Evolutionary conservation across 2,113 vertebrate species (phyloP).

Genomic region (Hypanus sabinus): DNA sequence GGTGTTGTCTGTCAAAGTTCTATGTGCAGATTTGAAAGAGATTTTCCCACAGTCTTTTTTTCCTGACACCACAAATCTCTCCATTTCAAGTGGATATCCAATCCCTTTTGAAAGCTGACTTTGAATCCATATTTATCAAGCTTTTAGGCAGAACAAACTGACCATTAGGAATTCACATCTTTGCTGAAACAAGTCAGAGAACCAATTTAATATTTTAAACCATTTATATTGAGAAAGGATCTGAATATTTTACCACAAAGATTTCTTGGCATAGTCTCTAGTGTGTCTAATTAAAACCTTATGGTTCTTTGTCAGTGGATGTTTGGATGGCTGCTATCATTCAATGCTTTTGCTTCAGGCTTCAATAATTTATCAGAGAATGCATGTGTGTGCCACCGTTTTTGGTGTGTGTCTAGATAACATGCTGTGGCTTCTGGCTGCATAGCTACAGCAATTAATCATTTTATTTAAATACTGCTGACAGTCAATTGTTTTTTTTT

Average conservation of each 20-base stretch:
- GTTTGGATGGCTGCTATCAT: neutral
- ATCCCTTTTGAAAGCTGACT: no score
- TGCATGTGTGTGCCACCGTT: conserved; percentile 11
- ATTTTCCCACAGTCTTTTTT: neutral
- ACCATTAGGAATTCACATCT: neutral
- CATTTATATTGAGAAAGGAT: neutral
- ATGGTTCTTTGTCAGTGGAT: conserved; percentile 20
- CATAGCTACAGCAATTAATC: conserved; percentile 28
- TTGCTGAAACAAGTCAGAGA: neutral
- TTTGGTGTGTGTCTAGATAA: conserved; percentile 24
- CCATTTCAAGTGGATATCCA: no score
- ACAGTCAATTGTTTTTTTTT: conserved; percentile 12
- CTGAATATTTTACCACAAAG: neutral
- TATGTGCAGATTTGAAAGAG: neutral
- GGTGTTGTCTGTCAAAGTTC: neutral
- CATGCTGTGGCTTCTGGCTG: conserved; percentile 25
- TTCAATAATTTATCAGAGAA: conserved; percentile 28
- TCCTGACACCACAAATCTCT: neutral
- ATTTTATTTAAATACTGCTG: conserved; percentile 28
- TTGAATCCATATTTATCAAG: no score
- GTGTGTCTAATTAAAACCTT: conserved; percentile 34
- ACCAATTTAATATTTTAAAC: neutral
- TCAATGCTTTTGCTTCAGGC: conserved; percentile 26
- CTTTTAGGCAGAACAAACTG: no score
- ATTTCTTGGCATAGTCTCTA: neutral